Conservation (phyloP, 2,113 vertebrate genomes). For the Xenus cinereus region DNA sequence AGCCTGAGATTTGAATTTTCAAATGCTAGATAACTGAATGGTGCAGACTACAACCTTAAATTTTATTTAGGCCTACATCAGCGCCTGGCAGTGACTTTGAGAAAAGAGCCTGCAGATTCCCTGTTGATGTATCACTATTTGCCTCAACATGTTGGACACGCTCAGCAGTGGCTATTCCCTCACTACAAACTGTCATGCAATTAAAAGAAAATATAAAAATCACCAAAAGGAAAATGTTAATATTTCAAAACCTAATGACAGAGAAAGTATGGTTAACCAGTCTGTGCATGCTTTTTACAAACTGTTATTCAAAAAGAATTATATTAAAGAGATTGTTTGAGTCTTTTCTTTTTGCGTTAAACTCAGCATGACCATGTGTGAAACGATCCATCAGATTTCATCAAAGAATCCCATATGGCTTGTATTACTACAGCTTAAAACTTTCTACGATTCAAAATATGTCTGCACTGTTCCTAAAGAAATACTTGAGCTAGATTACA, state of each 20-base stretch:
- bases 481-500: not conserved
- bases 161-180: not conserved
- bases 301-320: slow-evolving; percentile 43
- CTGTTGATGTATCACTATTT: not conserved
- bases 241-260: slow-evolving; percentile 36
- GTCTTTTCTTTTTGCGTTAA: not conserved
- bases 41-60: not conserved
- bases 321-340: slow-evolving; percentile 13
- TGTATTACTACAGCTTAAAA: slow-evolving; percentile 4
- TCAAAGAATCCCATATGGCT: slow-evolving; percentile 54
- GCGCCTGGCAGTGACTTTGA: not conserved
- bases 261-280: not conserved
- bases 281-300: slow-evolving; percentile 27
- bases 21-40: not conserved
- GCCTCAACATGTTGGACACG: not conserved
- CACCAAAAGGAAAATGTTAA: not conserved
- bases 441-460: not conserved
- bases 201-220: not conserved
- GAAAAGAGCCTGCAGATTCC: not conserved
- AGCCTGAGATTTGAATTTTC: not conserved
- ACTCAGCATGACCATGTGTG: slow-evolving; percentile 57
- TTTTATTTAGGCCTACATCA: not conserved
- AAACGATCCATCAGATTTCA: slow-evolving; percentile 55
- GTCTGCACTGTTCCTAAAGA: not conserved
- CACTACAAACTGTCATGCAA: not conserved